Conservation (phyloP, 1,140 invertebrate genomes). For the Araneus ventricosus region DNA sequence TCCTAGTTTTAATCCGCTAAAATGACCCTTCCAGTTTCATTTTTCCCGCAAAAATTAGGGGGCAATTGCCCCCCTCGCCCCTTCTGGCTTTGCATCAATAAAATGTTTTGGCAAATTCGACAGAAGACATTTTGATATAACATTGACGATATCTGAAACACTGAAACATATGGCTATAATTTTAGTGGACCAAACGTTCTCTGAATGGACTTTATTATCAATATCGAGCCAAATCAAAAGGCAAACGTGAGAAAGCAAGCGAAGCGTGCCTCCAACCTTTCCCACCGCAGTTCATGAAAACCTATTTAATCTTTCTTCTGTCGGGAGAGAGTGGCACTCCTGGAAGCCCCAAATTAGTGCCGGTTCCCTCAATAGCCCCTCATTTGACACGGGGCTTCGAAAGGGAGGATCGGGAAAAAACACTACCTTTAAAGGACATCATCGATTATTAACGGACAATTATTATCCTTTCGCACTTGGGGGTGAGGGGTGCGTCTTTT, state of each 20-base stretch:
- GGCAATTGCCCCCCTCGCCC: no score
- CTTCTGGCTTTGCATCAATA: no score
- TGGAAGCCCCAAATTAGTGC: slow-evolving; percentile 70
- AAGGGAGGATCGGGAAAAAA: slow-evolving; percentile 49
- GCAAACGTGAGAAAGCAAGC: slow-evolving; percentile 13
- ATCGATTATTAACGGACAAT: slow-evolving; percentile 75
- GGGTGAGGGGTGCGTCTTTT: slow-evolving; percentile 62
- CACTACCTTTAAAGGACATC: slow-evolving; percentile 65
- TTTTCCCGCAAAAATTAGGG: no score
- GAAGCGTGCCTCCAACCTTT: slow-evolving; percentile 3
- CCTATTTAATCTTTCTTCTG: slow-evolving; percentile 65
- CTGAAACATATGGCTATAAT: no score
- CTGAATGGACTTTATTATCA: background rate
- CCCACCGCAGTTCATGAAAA: slow-evolving; percentile 66
- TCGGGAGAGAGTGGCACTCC: slow-evolving; percentile 13
- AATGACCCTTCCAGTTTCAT: no score
- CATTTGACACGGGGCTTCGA: slow-evolving; percentile 58
- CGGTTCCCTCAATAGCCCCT: slow-evolving; percentile 49
- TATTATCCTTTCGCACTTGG: slow-evolving; percentile 69
- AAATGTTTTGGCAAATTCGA: no score
- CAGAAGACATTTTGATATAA: no score
- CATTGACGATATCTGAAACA: no score
- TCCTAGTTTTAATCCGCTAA: no score
- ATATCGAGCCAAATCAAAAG: background rate
- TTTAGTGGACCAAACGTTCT: no score